Conservation (phyloP, 2,113 vertebrate genomes). For the Jacana jacana region DNA sequence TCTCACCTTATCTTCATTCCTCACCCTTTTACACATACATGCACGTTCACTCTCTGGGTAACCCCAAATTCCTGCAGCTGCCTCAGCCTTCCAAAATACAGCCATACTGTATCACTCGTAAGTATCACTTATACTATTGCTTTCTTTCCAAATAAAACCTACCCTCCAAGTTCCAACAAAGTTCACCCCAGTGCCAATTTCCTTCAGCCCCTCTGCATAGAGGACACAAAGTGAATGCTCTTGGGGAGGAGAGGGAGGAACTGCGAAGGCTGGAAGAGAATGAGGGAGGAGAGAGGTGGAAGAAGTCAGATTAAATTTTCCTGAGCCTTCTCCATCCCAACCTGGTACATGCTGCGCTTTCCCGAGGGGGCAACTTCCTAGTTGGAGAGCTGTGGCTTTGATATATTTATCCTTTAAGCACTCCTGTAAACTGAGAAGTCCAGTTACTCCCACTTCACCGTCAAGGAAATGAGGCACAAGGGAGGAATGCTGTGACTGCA, state of each 20-base stretch:
- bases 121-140: not conserved
- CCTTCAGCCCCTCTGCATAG: not conserved
- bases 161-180: not conserved
- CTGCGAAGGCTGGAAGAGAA: not conserved
- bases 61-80: not conserved
- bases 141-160: not conserved
- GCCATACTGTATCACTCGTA: not conserved
- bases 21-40: not conserved
- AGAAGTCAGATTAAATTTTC: not conserved
- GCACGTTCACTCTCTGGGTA: not conserved
- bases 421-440: not conserved
- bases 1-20: not conserved
- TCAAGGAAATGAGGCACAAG: not conserved
- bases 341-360: not conserved
- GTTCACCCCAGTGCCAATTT: not conserved
- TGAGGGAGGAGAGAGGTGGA: not conserved
- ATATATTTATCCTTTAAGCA: not conserved
- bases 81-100: not conserved
- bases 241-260: not conserved
- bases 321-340: not conserved
- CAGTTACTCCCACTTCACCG: not conserved
- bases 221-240: not conserved
- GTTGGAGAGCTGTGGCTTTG: not conserved
- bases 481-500: not conserved
- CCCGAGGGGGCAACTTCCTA: not conserved